These are phyloP conservation scores for Dipodomys spectabilis DNA, from an alignment of 2,113 vertebrate genomes.

Conservation along the genomic window DNA sequence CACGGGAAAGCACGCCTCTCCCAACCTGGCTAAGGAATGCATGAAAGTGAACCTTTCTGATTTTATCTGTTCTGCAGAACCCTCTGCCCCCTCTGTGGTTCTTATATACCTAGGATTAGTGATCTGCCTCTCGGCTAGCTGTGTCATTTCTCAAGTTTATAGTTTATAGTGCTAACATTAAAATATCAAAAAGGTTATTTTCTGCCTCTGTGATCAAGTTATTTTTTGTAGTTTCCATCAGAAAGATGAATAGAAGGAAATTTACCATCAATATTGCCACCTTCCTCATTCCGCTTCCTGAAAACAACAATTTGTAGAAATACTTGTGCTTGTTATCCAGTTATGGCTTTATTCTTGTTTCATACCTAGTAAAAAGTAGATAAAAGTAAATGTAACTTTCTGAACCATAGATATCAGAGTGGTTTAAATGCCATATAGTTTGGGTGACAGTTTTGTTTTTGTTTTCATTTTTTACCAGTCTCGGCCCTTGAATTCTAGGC, in stretches of 20 bases:
- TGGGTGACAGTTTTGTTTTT: not conserved
- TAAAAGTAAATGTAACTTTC: not conserved
- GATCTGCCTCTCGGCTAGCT: not conserved
- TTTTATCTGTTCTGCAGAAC: not conserved
- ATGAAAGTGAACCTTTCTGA: not conserved
- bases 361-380: not conserved
- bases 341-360: not conserved
- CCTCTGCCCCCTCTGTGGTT: too few species aligned
- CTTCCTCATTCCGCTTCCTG: constrained; percentile 55
- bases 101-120: too few species aligned
- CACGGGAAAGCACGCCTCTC: not conserved
- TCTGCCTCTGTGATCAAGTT: not conserved
- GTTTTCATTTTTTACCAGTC: too few species aligned
- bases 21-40: not conserved
- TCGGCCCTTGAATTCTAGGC: too few species aligned
- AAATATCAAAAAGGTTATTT: not conserved
- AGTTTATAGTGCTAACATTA: not conserved
- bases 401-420: not conserved
- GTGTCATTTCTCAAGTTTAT: not conserved
- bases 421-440: not conserved
- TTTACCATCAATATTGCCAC: not conserved
- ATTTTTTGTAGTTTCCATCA: constrained; percentile 49
- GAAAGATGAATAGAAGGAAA: constrained; percentile 40
- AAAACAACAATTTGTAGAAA: constrained; percentile 9
- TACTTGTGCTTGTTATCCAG: not conserved